Evolutionary conservation across 2,797 vertebrate species (phyloP).

Genomic region (Garrulus glandarius): DNA sequence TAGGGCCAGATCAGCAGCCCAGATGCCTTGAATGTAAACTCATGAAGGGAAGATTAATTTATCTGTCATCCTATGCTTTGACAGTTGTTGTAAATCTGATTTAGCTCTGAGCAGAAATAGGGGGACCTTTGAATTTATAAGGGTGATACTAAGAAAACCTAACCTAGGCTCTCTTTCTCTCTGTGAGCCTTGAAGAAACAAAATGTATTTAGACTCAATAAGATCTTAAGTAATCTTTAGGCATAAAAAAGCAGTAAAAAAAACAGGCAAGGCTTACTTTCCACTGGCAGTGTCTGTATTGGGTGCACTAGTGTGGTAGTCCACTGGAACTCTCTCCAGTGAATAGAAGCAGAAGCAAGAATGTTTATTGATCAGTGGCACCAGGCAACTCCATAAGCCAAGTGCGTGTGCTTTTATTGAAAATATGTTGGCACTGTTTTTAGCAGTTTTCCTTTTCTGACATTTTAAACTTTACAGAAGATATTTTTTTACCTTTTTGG

Average conservation of each 20-base stretch:
- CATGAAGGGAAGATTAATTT: constrained; percentile 90
- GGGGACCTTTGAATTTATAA: constrained; percentile 80
- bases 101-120: constrained; percentile 80
- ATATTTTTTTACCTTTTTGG: neutral
- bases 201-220: neutral
- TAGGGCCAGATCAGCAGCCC: constrained; percentile 87
- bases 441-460: constrained; percentile 51
- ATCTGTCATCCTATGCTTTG: constrained; percentile 87
- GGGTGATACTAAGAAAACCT: constrained; percentile 54
- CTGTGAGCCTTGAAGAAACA: constrained; percentile 10
- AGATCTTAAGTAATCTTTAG: neutral
- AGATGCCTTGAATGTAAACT: constrained; percentile 88
- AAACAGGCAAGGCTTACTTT: neutral
- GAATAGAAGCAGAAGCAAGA: constrained; percentile 72
- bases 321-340: constrained; percentile 24
- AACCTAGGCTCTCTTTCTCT: neutral
- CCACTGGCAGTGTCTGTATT: neutral
- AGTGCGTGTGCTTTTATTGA: constrained; percentile 62
- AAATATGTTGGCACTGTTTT: constrained; percentile 69
- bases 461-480: neutral
- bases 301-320: neutral
- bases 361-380: constrained; percentile 74
- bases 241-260: neutral
- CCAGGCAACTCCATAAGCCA: constrained; percentile 70
- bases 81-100: constrained; percentile 92